These are phyloP conservation scores for Corythornis cristatus DNA, from an alignment of 2,113 vertebrate genomes.

Conservation along the genomic window DNA sequence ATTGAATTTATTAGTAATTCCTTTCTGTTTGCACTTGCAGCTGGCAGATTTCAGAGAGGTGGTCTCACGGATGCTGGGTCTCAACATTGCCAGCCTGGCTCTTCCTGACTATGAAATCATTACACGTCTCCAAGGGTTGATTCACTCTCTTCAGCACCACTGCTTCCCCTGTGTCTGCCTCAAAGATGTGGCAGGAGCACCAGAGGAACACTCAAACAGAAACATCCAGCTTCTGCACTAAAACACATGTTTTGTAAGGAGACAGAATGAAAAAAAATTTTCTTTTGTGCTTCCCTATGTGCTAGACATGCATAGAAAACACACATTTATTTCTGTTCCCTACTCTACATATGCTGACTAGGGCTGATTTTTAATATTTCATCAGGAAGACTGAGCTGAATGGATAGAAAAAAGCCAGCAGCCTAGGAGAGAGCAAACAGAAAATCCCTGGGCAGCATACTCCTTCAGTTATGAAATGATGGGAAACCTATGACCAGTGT, in stretches of 20 bases:
- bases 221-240: slow-evolving; percentile 16
- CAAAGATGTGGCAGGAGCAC: background rate
- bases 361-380: background rate
- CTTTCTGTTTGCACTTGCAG: slow-evolving; percentile 70
- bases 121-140: slow-evolving; percentile 79
- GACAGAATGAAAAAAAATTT: background rate
- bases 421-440: background rate
- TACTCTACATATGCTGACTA: background rate
- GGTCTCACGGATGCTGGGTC: slow-evolving; percentile 82
- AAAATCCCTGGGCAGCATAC: background rate
- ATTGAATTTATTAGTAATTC: background rate
- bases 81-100: slow-evolving; percentile 69
- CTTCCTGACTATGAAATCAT: slow-evolving; percentile 88
- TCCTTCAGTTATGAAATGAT: background rate
- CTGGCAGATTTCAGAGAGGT: slow-evolving; percentile 85
- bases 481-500: background rate
- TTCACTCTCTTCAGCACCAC: slow-evolving; percentile 78
- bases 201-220: background rate
- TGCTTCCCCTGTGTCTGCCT: slow-evolving; percentile 72
- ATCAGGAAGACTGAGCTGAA: background rate
- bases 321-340: background rate
- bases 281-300: background rate
- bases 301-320: background rate
- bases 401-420: background rate
- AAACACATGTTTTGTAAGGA: background rate